Percentiles rank a stretch among this genome's conserved stretches.
Conservation (phyloP, 2,797 vertebrate genomes). For the Takifugu ocellatus region DNA sequence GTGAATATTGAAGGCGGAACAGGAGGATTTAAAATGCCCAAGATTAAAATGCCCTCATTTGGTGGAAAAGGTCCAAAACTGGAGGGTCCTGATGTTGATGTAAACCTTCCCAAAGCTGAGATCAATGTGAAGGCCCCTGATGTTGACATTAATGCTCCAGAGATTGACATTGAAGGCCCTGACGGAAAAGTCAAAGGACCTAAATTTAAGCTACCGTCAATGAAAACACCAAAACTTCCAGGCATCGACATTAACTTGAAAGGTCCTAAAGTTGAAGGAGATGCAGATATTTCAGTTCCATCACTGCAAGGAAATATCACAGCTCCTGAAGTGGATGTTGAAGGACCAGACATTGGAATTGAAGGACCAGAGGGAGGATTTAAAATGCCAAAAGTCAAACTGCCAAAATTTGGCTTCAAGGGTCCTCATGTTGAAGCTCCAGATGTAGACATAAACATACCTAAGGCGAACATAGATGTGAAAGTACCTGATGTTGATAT, state of each 20-base stretch:
- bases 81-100: no score
- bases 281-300: background rate
- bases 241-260: background rate
- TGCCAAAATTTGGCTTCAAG: constrained; percentile 26
- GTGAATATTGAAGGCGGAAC: no score
- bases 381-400: constrained; percentile 20
- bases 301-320: constrained; percentile 1
- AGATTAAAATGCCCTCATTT: background rate
- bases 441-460: constrained; percentile 10
- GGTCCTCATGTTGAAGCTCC: constrained; percentile 9
- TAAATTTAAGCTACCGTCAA: background rate
- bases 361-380: background rate
- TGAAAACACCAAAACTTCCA: background rate
- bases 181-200: background rate
- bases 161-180: background rate
- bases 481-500: background rate
- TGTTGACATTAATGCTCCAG: no score
- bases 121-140: no score
- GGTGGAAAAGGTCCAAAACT: no score
- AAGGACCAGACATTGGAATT: background rate
- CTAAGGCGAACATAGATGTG: constrained; percentile 3
- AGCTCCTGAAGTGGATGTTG: background rate
- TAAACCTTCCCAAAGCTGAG: no score
- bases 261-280: background rate
- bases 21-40: background rate